Evolutionary conservation across 2,888 invertebrate genomes (phyloP).

Genomic region (Lamellibrachia columna): DNA sequence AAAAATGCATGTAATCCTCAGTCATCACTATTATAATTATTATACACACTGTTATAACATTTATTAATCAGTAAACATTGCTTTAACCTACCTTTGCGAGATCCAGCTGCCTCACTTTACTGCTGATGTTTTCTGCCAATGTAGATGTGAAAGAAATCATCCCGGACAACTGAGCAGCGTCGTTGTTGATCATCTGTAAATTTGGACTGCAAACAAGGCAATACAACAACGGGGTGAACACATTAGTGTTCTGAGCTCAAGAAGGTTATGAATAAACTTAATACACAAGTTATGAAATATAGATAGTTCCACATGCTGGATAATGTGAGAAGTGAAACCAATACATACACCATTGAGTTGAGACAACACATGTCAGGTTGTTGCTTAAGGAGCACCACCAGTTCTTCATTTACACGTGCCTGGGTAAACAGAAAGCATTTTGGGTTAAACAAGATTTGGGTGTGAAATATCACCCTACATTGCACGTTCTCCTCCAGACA

Average conservation of each 20-base stretch:
- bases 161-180: conserved; percentile 78
- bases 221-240: not conserved
- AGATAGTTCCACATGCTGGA: not conserved
- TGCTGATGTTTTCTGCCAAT: conserved; percentile 91
- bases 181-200: conserved; percentile 73
- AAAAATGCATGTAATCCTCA: not conserved
- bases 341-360: conserved; percentile 76
- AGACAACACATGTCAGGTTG: conserved; percentile 81
- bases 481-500: no score
- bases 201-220: conserved; percentile 69
- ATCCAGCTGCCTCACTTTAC: conserved; percentile 93
- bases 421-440: conserved; percentile 62
- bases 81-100: conserved; percentile 78
- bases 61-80: not conserved
- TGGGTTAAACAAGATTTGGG: not conserved
- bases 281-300: not conserved
- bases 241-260: not conserved
- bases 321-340: not conserved
- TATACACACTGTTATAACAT: not conserved
- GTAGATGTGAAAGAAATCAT: conserved; percentile 89
- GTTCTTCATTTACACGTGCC: conserved; percentile 77
- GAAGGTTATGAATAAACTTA: not conserved
- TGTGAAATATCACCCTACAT: not conserved
- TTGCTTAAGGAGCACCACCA: conserved; percentile 78
- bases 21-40: not conserved